These are phyloP conservation scores for Spodoptera litura DNA, from an alignment of 1,140 invertebrate species.

Conservation along the genomic window DNA sequence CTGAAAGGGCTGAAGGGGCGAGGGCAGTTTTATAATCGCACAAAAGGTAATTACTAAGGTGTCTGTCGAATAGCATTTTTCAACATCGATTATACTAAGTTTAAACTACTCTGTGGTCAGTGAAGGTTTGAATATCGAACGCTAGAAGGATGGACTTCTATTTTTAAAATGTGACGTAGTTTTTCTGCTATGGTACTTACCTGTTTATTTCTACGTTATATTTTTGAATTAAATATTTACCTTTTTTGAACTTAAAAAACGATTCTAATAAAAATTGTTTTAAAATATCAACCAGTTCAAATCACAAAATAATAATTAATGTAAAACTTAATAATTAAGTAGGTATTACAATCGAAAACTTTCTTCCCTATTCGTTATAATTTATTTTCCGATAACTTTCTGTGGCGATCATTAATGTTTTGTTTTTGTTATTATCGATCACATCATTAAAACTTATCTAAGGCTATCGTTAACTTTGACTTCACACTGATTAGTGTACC, in stretches of 20 bases:
- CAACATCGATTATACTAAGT: slow-evolving; percentile 55
- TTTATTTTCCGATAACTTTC: slow-evolving; percentile 12
- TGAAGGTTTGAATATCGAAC: slow-evolving; percentile 21
- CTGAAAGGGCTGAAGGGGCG: slow-evolving; percentile 83
- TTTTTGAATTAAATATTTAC: no score
- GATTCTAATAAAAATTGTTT: no score
- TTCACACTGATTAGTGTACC: slow-evolving; percentile 40
- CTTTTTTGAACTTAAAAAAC: no score
- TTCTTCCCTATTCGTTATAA: not conserved
- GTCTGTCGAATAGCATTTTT: slow-evolving; percentile 55
- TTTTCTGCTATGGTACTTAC: no score
- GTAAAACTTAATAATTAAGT: no score
- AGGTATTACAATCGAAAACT: not conserved
- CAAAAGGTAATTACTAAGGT: slow-evolving; percentile 77
- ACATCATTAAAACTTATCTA: slow-evolving; percentile 44
- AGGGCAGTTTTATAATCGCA: slow-evolving; percentile 67
- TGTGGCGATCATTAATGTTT: slow-evolving; percentile 15
- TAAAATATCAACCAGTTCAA: no score
- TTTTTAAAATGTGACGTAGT: not conserved
- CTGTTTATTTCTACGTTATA: no score
- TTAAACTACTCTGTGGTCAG: slow-evolving; percentile 29
- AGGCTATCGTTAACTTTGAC: slow-evolving; percentile 46
- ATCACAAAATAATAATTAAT: no score
- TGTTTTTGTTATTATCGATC: slow-evolving; percentile 38
- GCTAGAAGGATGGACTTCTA: no score